These are phyloP conservation scores for Diplogasteroides magnus DNA, from an alignment of 1,140 invertebrate genomes.

Conservation along the genomic window DNA sequence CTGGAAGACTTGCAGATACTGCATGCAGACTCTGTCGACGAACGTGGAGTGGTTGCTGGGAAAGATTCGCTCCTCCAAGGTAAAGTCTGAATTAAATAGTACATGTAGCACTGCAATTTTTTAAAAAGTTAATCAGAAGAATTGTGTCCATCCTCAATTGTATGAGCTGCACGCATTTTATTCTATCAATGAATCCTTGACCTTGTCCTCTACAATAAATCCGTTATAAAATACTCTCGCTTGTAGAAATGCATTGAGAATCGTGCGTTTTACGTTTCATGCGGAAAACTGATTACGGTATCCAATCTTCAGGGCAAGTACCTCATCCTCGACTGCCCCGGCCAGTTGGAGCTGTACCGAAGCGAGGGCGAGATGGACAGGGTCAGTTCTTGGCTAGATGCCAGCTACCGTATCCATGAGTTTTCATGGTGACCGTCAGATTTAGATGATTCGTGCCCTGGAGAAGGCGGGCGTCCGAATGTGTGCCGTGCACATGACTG, in stretches of 20 bases:
- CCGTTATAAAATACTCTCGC: too few species aligned
- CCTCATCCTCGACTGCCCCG: background rate
- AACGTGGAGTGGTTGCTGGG: background rate
- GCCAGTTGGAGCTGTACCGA: background rate
- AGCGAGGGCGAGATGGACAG: background rate
- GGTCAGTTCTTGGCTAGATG: background rate
- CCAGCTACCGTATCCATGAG: background rate
- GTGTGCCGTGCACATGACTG: background rate
- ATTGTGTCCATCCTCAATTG: too few species aligned
- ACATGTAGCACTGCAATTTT: too few species aligned
- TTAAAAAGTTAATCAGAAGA: too few species aligned
- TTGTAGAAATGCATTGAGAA: too few species aligned
- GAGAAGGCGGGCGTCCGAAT: background rate
- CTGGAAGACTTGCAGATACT: background rate
- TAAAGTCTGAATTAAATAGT: too few species aligned
- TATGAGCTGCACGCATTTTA: too few species aligned
- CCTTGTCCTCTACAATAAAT: too few species aligned
- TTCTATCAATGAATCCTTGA: too few species aligned
- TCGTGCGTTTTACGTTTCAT: too few species aligned
- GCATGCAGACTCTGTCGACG: background rate
- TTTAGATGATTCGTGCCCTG: background rate
- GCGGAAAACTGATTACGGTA: too few species aligned
- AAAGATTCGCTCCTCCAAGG: background rate
- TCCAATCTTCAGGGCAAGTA: slow-evolving; percentile 1
- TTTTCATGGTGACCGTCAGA: too few species aligned